Base-by-base conservation (phyloP, 2,888 invertebrate genomes). In the Dione juno region DNA sequence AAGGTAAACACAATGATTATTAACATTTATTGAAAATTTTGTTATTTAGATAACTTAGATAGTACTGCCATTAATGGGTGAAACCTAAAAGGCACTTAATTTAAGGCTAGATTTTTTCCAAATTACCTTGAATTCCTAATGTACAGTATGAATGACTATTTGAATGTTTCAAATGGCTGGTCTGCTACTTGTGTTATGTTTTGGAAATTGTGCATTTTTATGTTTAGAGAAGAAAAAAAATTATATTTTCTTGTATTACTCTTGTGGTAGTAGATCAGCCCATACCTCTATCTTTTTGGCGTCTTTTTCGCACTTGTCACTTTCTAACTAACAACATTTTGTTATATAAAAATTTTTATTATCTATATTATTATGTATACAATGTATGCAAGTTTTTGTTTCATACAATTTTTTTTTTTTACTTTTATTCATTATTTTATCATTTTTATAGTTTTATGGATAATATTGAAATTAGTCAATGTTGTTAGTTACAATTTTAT, bases 1-100 rank as follows among this genome's bases (percentile, higher is more conserved):
- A 91, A 93, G 93, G 93, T 93, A 93, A 92, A 85, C 85, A 89
- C 87, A 89, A 61, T 86, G 86, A 89, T 92, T 90, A 86, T 88
- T 89, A 88, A 88, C 88, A 86, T 86, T 86, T 77, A 74, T 73
- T 75, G 75, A 75, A 76, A 75, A 76, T 66, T 70, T 76, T 73
- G 72, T 75, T 78, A 77, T 72, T 76, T 78, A 76, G 77, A 69
- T 77, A 69, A 75, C 74, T 77, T 82, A 81, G 80, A 76, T 71
- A 78, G 35, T 61, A 28, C 78, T 76, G 79, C 78, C 78, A 76
- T 76, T 76, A 75, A 73, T 75, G 77, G 78, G 76, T 75, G 77
- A 70, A 77, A 71, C 79, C 78, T 72, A 76, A 53, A 73, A 75
- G 79, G 79, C 75, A 76, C 76, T 81, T 80, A 77, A 16, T 78